Evolutionary conservation across 2,888 invertebrate species (phyloP).

Genomic region (Ennomos erosarius): DNA sequence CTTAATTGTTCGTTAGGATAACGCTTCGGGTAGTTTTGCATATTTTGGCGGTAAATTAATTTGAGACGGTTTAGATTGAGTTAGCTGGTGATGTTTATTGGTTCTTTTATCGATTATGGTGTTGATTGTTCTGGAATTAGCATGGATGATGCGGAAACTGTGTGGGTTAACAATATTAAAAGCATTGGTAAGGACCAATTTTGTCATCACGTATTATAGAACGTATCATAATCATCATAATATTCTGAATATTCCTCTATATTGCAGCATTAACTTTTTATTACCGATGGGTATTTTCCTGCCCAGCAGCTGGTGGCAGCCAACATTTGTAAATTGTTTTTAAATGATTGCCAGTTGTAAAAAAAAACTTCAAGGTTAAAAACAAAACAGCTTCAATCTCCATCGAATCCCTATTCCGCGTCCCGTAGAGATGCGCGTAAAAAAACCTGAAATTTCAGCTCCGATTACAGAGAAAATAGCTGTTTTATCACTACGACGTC

Average conservation of each 20-base stretch:
- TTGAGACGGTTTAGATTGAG: constrained; percentile 22
- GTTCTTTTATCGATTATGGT: not conserved
- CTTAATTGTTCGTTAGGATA: constrained; percentile 41
- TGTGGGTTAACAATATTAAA: no score
- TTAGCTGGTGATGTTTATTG: constrained; percentile 22
- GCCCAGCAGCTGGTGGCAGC: no score
- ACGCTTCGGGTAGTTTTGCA: constrained; percentile 35
- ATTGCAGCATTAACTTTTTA: no score
- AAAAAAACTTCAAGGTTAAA: not conserved
- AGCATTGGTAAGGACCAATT: no score
- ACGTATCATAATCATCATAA: no score
- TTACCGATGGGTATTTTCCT: no score
- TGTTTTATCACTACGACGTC: constrained; percentile 65
- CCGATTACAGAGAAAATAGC: constrained; percentile 74
- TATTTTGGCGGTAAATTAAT: constrained; percentile 35
- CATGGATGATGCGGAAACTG: no score
- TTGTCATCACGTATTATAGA: no score
- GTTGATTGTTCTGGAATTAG: no score
- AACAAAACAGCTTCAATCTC: constrained; percentile 10
- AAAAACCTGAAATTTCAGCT: constrained; percentile 64
- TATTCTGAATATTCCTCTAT: no score
- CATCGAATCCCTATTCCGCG: not conserved
- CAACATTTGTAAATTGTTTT: no score
- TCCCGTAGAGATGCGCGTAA: constrained; percentile 58
- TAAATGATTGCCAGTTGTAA: no score